Conservation (phyloP, 64 coral and sea anemone genomes). For the Montipora capricornis region DNA sequence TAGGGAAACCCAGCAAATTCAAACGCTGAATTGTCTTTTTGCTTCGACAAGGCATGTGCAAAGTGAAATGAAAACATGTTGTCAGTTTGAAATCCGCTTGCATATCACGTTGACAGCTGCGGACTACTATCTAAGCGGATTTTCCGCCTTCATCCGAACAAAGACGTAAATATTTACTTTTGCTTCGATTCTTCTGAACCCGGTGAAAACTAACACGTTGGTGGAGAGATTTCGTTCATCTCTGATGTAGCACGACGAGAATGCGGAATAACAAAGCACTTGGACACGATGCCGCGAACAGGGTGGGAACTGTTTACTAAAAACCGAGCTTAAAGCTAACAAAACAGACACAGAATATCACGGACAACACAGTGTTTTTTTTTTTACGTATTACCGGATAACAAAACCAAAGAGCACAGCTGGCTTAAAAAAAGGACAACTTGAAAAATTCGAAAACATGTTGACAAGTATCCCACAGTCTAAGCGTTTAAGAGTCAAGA, state of each 20-base stretch:
- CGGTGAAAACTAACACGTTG: too few species aligned
- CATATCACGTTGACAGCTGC: background rate
- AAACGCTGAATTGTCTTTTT: background rate
- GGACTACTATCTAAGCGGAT: background rate
- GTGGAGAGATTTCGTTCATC: background rate
- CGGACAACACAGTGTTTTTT: background rate
- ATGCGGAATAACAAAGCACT: background rate
- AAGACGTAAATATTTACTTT: background rate
- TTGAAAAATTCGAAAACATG: background rate
- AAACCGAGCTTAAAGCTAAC: background rate
- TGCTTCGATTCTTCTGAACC: background rate
- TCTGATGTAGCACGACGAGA: background rate
- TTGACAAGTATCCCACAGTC: background rate
- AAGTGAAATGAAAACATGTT: background rate
- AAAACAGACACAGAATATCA: background rate
- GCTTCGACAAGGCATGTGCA: background rate
- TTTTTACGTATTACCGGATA: background rate
- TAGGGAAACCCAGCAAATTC: background rate
- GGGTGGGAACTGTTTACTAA: background rate
- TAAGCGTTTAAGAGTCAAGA: background rate
- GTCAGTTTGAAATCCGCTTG: background rate
- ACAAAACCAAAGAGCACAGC: background rate
- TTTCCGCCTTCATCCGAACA: background rate
- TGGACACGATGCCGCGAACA: background rate
- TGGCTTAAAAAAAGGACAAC: background rate